A percentile compares a stretch with the other conserved stretches of the same genome.
Conservation (phyloP, 53 echinoderm and acorn worm species). For the Apostichopus leukothele region DNA sequence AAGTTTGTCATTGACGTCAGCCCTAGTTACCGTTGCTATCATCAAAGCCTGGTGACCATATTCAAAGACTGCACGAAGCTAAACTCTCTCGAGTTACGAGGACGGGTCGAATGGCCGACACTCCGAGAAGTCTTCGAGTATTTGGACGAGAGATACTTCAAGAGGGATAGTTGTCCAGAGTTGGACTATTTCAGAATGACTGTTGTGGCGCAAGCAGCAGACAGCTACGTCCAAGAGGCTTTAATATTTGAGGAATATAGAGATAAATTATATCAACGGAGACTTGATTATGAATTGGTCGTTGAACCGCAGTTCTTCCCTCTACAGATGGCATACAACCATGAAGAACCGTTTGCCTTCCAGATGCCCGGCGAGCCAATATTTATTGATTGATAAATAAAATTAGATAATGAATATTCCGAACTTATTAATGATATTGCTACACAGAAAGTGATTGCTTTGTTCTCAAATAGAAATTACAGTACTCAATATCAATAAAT, state of each 20-base stretch:
- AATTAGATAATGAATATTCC: no score
- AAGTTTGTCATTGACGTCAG: constrained; percentile 77
- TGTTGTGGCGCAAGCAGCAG: constrained; percentile 62
- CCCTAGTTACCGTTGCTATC: constrained; percentile 74
- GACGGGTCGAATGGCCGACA: constrained; percentile 69
- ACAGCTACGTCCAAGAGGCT: constrained; percentile 62
- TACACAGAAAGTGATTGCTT: no score
- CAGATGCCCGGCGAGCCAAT: not conserved
- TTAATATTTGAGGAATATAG: constrained; percentile 83
- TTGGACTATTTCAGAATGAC: constrained; percentile 65
- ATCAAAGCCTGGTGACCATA: constrained; percentile 60
- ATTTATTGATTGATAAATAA: not conserved
- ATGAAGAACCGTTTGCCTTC: constrained; percentile 5
- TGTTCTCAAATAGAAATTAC: no score
- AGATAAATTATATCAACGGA: constrained; percentile 55
- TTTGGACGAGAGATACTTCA: constrained; percentile 66
- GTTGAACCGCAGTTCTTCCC: constrained; percentile 84
- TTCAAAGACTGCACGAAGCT: constrained; percentile 64
- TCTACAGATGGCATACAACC: constrained; percentile 49
- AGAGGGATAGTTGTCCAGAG: constrained; percentile 57
- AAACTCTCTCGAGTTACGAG: constrained; percentile 70
- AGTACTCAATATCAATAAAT: no score
- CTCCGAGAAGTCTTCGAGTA: constrained; percentile 81
- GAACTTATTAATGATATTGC: no score
- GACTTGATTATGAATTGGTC: constrained; percentile 72